phyloP scores from a whole-genome alignment of 2,113 vertebrate species.

The Spea bombifrons region DNA sequence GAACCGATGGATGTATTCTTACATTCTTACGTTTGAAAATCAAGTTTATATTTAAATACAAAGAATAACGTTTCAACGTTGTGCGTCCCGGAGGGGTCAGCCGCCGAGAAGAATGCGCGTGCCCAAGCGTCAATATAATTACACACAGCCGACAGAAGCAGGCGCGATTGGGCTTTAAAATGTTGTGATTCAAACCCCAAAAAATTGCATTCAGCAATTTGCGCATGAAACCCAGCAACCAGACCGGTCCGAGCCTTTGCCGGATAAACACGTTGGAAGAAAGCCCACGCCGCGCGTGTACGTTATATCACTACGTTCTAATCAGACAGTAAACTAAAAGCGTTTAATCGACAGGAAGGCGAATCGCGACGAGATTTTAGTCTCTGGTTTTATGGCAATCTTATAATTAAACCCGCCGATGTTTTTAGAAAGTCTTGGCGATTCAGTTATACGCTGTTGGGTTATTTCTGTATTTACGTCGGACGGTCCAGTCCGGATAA shows the following conservation, averaged over 20 bases:
- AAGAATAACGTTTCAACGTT: no score
- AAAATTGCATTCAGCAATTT: background rate
- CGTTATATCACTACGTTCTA: conserved; percentile 68
- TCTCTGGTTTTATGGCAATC: conserved; percentile 60
- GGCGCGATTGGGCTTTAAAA: no score
- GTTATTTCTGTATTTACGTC: conserved; percentile 10
- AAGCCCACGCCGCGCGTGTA: conserved; percentile 69
- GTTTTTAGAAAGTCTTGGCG: conserved; percentile 45
- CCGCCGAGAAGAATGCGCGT: no score
- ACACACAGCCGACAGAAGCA: no score
- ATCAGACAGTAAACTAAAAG: conserved; percentile 65
- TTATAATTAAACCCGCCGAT: conserved; percentile 58
- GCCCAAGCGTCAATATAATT: no score
- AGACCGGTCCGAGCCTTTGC: background rate
- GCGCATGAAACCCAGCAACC: no score
- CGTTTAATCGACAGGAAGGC: conserved; percentile 66
- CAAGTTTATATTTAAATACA: no score
- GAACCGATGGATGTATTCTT: no score
- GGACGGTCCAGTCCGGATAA: conserved; percentile 43
- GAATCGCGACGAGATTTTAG: conserved; percentile 65
- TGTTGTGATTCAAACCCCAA: no score
- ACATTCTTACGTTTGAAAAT: no score
- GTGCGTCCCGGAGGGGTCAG: no score
- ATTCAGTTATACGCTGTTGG: conserved; percentile 50
- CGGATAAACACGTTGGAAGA: conserved; percentile 57